Conservation (phyloP, 2,797 vertebrate genomes). For the Ataeniobius toweri region DNA sequence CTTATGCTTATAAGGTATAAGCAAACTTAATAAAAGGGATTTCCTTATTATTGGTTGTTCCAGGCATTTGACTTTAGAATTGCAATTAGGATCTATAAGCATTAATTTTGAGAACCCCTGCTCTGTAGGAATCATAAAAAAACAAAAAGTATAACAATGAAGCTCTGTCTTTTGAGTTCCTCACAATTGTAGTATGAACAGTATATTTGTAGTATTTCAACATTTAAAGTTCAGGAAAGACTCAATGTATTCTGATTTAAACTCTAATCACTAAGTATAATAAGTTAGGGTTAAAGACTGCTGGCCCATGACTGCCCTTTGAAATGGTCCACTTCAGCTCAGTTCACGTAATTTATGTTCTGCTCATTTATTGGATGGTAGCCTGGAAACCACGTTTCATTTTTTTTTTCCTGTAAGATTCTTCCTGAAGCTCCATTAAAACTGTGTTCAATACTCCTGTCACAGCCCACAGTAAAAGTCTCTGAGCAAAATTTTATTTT, state of each 20-base stretch:
- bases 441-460: background rate
- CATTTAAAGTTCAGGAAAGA: too few relatives aligned
- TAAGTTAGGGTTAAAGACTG: conserved; percentile 57
- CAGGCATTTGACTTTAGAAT: too few relatives aligned
- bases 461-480: background rate
- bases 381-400: conserved; percentile 36
- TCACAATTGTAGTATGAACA: too few relatives aligned
- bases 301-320: conserved; percentile 47
- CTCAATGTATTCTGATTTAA: background rate
- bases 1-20: too few relatives aligned
- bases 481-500: background rate
- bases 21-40: too few relatives aligned
- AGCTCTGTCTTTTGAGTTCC: too few relatives aligned
- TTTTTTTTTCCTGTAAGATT: conserved; percentile 14
- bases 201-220: too few relatives aligned
- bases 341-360: conserved; percentile 60
- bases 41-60: too few relatives aligned
- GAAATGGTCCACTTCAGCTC: conserved; percentile 47
- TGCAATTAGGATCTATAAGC: too few relatives aligned
- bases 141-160: too few relatives aligned
- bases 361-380: conserved; percentile 49
- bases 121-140: too few relatives aligned
- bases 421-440: conserved; percentile 21
- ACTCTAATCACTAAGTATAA: conserved; percentile 30
- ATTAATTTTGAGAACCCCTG: too few relatives aligned